Evolutionary conservation across 2,797 vertebrate genomes (phyloP).

Genomic region (Lophotriccus pileatus): DNA sequence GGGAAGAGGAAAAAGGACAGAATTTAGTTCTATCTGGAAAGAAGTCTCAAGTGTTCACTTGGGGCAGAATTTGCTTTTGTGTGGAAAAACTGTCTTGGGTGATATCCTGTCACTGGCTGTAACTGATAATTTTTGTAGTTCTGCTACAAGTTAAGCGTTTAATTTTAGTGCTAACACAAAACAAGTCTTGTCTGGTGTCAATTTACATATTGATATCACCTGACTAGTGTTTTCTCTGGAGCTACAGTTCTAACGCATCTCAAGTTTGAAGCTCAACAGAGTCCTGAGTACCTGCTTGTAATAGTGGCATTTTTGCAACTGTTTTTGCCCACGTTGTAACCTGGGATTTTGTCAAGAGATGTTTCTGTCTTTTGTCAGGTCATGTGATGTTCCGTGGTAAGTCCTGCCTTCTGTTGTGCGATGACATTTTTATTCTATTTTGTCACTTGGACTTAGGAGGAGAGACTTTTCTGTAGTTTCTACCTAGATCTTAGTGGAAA

Average conservation of each 20-base stretch:
- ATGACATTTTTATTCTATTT: not conserved
- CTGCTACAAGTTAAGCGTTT: not conserved
- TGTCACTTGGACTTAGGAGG: not conserved
- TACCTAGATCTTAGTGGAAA: not conserved
- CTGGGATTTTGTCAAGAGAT: not conserved
- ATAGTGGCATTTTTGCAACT: not conserved
- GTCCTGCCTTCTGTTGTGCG: not conserved
- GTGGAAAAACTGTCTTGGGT: not conserved
- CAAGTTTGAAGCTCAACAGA: not conserved
- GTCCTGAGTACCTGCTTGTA: not conserved
- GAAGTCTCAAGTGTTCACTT: not conserved
- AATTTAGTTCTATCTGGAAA: not conserved
- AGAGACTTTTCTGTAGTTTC: not conserved
- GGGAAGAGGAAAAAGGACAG: not conserved
- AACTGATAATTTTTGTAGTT: not conserved
- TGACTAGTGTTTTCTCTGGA: not conserved
- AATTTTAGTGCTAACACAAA: not conserved
- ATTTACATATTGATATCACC: not conserved
- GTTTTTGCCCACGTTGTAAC: not conserved
- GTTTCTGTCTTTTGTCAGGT: not conserved
- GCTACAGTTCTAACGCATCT: not conserved
- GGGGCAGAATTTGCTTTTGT: not conserved
- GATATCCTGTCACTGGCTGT: not conserved
- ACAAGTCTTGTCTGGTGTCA: not conserved
- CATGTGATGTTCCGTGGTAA: accelerated